Percentiles rank a stretch among this genome's conserved stretches.
Evolutionary conservation across 2,797 vertebrate species (phyloP).

Genomic region (Hylomyscus alleni): DNA sequence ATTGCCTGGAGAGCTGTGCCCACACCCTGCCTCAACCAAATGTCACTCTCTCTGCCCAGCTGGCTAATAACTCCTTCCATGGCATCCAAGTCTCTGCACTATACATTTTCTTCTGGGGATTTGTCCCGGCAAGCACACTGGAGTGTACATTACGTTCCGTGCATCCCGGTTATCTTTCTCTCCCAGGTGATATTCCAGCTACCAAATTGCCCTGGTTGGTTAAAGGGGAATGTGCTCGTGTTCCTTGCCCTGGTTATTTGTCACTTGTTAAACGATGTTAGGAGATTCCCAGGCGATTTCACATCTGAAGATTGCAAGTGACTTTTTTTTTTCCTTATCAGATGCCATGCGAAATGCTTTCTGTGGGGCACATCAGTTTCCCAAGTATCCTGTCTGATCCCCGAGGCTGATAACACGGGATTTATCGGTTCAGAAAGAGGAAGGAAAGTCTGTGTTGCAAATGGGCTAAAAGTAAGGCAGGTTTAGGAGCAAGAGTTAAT

Average conservation of each 20-base stretch:
- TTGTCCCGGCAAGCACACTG: slow-evolving; percentile 72
- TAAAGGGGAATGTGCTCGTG: slow-evolving; percentile 4
- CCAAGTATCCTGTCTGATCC: slow-evolving; percentile 60
- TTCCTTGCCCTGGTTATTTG: slow-evolving; percentile 66
- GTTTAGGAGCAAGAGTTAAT: slow-evolving; percentile 35
- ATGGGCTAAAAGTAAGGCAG: slow-evolving; percentile 26
- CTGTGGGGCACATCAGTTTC: slow-evolving; percentile 36
- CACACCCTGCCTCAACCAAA: slow-evolving; percentile 74
- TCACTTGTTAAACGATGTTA: slow-evolving; percentile 55
- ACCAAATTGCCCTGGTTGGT: slow-evolving; percentile 59
- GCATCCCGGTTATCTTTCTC: slow-evolving; percentile 46
- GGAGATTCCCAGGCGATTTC: slow-evolving; percentile 76
- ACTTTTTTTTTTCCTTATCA: slow-evolving; percentile 34
- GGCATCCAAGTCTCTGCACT: slow-evolving; percentile 64
- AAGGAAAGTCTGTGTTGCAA: slow-evolving; percentile 62
- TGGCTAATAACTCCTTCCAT: slow-evolving; percentile 73
- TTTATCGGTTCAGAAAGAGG: slow-evolving; percentile 63
- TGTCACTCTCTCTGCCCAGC: slow-evolving; percentile 78
- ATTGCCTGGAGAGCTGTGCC: slow-evolving; percentile 78
- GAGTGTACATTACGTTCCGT: slow-evolving; percentile 44
- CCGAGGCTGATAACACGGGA: slow-evolving; percentile 34
- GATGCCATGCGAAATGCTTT: slow-evolving; percentile 58
- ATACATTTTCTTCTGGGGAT: slow-evolving; percentile 72
- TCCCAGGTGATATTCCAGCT: slow-evolving; percentile 68
- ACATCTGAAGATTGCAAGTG: slow-evolving; percentile 11